These are phyloP conservation scores for Spatula versicolor DNA, from an alignment of 2,797 vertebrate species.

Conservation along the genomic window DNA sequence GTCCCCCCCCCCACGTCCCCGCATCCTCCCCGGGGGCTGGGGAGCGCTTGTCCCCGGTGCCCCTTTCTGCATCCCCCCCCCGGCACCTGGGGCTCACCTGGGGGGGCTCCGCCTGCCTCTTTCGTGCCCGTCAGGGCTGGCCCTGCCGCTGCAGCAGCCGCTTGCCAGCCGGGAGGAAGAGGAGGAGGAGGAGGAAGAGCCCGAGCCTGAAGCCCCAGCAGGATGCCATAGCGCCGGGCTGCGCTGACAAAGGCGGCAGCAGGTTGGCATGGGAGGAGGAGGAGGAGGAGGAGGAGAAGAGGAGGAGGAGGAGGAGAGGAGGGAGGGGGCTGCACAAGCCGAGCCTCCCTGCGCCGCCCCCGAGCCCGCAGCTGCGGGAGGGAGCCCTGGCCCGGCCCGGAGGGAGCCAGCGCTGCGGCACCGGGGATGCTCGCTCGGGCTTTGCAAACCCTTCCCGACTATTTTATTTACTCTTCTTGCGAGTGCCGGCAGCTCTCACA, in stretches of 20 bases:
- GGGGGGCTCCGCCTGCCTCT: background rate
- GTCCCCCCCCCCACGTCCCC: background rate
- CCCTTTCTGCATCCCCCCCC: background rate
- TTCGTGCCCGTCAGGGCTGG: constrained; percentile 21
- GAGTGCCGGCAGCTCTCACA: background rate
- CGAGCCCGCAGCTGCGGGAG: background rate
- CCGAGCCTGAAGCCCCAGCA: constrained; percentile 73
- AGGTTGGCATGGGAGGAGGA: constrained; percentile 47
- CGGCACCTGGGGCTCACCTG: constrained; percentile 35
- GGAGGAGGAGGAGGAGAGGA: background rate
- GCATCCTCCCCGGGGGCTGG: background rate
- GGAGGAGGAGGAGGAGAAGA: background rate
- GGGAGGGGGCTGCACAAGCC: constrained; percentile 32
- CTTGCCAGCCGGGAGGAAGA: constrained; percentile 35
- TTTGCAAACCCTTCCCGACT: no score
- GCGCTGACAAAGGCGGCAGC: constrained; percentile 48
- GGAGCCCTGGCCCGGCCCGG: background rate
- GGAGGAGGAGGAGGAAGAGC: constrained; percentile 43
- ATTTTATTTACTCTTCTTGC: background rate
- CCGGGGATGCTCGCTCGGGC: no score
- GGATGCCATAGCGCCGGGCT: constrained; percentile 67
- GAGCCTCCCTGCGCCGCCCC: constrained; percentile 14
- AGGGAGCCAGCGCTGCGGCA: background rate
- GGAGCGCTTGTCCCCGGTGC: background rate
- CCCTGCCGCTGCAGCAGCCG: constrained; percentile 51